These are phyloP conservation scores for Sparus aurata DNA, from an alignment of 2,797 vertebrate genomes.

Conservation along the genomic window DNA sequence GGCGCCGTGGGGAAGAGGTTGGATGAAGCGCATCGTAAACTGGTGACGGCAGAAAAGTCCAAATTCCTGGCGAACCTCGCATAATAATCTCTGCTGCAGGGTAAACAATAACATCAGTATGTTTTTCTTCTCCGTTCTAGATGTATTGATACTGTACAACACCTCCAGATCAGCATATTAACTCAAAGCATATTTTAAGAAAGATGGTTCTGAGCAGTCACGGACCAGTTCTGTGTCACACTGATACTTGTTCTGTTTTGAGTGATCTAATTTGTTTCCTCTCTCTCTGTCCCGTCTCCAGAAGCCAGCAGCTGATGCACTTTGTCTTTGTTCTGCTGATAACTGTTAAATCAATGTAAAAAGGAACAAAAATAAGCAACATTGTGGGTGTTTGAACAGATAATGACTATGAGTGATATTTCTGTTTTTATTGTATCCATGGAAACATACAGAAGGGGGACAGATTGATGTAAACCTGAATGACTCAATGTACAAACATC, in stretches of 20 bases:
- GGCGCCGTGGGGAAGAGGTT: background rate
- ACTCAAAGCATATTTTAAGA: background rate
- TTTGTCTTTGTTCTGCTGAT: background rate
- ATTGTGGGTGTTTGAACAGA: background rate
- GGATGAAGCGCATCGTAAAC: constrained; percentile 16
- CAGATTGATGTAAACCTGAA: too few relatives aligned
- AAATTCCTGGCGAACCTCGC: constrained; percentile 5
- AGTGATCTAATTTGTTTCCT: background rate
- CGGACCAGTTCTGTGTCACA: background rate
- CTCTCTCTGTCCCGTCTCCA: background rate
- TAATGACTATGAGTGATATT: too few relatives aligned
- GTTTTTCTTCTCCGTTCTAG: background rate
- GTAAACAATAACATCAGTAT: background rate
- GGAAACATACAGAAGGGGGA: too few relatives aligned
- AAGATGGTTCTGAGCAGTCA: background rate
- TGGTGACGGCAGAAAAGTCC: constrained; percentile 7
- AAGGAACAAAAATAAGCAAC: too few relatives aligned
- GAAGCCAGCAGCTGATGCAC: background rate
- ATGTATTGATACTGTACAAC: background rate
- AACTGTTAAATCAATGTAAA: background rate
- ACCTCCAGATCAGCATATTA: background rate
- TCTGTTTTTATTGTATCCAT: too few relatives aligned
- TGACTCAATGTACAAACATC: too few relatives aligned
- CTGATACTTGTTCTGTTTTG: background rate
- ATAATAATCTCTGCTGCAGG: too few relatives aligned